Evolutionary conservation across 2,797 vertebrate genomes (phyloP).

Genomic region (Threskiornis aethiopicus): DNA sequence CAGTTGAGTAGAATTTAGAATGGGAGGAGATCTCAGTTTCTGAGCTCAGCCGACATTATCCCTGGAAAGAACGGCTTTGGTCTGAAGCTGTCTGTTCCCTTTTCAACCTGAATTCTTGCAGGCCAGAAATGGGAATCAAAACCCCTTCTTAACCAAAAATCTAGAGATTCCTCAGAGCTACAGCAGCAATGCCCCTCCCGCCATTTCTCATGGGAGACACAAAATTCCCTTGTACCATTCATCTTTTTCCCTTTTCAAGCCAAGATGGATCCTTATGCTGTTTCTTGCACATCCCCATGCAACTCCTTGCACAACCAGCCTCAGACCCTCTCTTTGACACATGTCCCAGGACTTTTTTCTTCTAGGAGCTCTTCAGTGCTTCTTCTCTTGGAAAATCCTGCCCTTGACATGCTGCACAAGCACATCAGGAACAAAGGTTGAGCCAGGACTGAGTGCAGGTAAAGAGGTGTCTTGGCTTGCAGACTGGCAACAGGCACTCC

Average conservation of each 20-base stretch:
- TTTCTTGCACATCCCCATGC: not conserved
- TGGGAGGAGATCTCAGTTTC: not conserved
- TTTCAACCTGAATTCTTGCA: not conserved
- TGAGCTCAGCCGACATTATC: not conserved
- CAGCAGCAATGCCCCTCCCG: not conserved
- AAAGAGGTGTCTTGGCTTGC: not conserved
- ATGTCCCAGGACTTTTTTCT: not conserved
- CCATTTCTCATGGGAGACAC: not conserved
- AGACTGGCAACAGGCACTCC: not conserved
- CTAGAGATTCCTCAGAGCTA: not conserved
- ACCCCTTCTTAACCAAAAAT: not conserved
- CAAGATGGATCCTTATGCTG: not conserved
- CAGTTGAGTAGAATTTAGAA: not conserved
- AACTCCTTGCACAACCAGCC: not conserved
- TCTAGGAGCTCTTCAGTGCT: not conserved
- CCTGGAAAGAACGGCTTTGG: not conserved
- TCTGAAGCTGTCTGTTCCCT: not conserved
- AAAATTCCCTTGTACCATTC: not conserved
- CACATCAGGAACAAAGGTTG: not conserved
- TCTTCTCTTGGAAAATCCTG: not conserved
- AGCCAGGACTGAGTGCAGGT: not conserved
- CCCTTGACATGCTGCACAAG: not conserved
- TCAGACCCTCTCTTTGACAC: not conserved
- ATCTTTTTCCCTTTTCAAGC: not conserved
- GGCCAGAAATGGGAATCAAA: not conserved